Evolutionary conservation across 2,797 vertebrate genomes (phyloP).

Genomic region (Pangasius krempfi): DNA sequence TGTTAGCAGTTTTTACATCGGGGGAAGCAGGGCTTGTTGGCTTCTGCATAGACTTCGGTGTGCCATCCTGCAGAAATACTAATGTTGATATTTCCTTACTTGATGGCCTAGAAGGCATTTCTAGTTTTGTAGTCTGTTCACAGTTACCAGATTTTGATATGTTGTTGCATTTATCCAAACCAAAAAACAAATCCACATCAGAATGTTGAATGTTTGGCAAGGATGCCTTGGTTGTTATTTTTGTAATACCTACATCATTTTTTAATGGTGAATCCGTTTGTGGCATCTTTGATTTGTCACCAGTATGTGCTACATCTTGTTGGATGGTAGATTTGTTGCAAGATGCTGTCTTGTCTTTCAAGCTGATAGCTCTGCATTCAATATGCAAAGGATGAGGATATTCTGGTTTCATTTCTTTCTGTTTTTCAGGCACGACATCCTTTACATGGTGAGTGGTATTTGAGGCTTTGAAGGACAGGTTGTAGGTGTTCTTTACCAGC

Average conservation of each 20-base stretch:
- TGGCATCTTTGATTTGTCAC: conserved; percentile 51
- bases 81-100: conserved; percentile 79
- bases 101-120: conserved; percentile 66
- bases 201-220: conserved; percentile 24
- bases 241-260: conserved; percentile 50
- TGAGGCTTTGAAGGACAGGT: conserved; percentile 77
- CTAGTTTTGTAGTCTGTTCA: conserved; percentile 61
- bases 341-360: conserved; percentile 65
- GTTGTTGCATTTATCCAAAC: background rate
- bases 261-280: conserved; percentile 33
- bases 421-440: conserved; percentile 48
- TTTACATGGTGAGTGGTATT: conserved; percentile 41
- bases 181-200: conserved; percentile 15
- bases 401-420: conserved; percentile 60
- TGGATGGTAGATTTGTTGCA: conserved; percentile 52
- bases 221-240: conserved; percentile 42
- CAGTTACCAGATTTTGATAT: background rate
- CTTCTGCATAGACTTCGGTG: conserved; percentile 57
- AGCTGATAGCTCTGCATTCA: conserved; percentile 79
- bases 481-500: conserved; percentile 88
- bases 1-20: conserved; percentile 46
- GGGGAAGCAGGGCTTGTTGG: conserved; percentile 57
- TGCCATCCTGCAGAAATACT: conserved; percentile 71
- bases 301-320: conserved; percentile 22
- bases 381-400: conserved; percentile 74